Conservation (phyloP, 2,888 invertebrate species). For the Fabriciana adippe region DNA sequence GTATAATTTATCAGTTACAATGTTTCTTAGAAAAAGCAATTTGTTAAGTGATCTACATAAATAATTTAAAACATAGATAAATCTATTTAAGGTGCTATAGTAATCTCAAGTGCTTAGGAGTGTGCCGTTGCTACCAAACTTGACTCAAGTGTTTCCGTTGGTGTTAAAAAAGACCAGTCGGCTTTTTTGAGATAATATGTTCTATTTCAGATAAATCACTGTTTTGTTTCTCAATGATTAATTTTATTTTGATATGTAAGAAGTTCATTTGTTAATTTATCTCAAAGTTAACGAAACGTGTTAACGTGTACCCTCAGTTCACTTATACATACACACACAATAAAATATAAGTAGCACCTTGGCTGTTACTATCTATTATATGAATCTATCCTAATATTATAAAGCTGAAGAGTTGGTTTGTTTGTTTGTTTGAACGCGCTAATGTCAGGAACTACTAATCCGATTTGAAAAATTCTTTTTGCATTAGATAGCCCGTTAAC, state of each 20-base stretch:
- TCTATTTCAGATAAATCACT: constrained; percentile 27
- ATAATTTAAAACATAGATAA: constrained; percentile 39
- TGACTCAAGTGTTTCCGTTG: constrained; percentile 67
- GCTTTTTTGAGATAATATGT: constrained; percentile 34
- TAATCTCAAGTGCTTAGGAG: constrained; percentile 66
- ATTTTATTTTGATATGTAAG: constrained; percentile 3
- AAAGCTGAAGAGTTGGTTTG: too few relatives aligned
- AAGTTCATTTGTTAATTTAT: background rate
- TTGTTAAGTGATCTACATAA: background rate
- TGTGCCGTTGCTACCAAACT: constrained; percentile 47
- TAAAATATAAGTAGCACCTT: too few relatives aligned
- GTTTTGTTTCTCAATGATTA: constrained; percentile 15
- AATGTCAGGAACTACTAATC: too few relatives aligned
- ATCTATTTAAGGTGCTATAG: constrained; percentile 74
- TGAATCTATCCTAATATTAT: too few relatives aligned
- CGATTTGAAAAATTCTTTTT: too few relatives aligned
- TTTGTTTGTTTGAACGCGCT: too few relatives aligned
- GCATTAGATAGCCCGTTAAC: too few relatives aligned
- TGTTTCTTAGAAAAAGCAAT: background rate
- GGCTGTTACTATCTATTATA: too few relatives aligned
- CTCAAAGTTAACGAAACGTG: too few relatives aligned
- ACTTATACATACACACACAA: too few relatives aligned
- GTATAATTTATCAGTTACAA: too few relatives aligned
- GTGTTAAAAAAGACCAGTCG: constrained; percentile 44
- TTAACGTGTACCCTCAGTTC: too few relatives aligned